Base-by-base conservation (phyloP, 2,113 vertebrate genomes). In the Alligator sinensis region DNA sequence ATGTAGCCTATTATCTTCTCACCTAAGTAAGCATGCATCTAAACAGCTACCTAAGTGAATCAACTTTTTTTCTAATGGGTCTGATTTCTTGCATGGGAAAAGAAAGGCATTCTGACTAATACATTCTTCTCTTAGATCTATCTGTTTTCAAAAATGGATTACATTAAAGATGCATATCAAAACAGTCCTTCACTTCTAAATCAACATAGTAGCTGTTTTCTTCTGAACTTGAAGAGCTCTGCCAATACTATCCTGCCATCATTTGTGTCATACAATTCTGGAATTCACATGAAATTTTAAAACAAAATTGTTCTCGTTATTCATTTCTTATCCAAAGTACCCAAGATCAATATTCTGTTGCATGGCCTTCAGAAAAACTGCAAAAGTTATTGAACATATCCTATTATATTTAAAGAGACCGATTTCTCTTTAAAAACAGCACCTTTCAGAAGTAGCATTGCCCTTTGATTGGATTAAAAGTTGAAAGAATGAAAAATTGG, bases 91-190 rank as follows among this genome's bases (percentile, higher is more conserved):
- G n/a, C 63, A 88, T 54, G 57, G 79, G 74, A 92, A 75, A 80
- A 84, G 70, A 90, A 96, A 95, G 47, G 66, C 47, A 17, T 76
- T 84, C 59, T 13, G 2, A 93, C 63, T 74, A 92, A 68, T 84
- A 89, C 47, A 58, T 96, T 91, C 91, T 82, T 27, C 15, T 93
- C 87, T 60, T 38, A 83, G 18, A 25, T 74, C 80, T 81, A 81
- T 80, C 89, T 86, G 80, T 95, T 86, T 63, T 82, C 75, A 91
- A 17, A 82, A 87, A 96, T 74, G 75, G 92, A 90, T 61, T 91
- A 61, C 61, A 70, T 82, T 96, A 84, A 96, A 97, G 97, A 95
- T 91, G 60, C 78, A 74, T 13, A 9, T 24, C 74, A 95, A 92
- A 93, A 66, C 84, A 59, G 74, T 94, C 34, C 47, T 83, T 82